Base-by-base conservation (phyloP, 1,140 invertebrate genomes). In the Drosophila ficusphila region DNA sequence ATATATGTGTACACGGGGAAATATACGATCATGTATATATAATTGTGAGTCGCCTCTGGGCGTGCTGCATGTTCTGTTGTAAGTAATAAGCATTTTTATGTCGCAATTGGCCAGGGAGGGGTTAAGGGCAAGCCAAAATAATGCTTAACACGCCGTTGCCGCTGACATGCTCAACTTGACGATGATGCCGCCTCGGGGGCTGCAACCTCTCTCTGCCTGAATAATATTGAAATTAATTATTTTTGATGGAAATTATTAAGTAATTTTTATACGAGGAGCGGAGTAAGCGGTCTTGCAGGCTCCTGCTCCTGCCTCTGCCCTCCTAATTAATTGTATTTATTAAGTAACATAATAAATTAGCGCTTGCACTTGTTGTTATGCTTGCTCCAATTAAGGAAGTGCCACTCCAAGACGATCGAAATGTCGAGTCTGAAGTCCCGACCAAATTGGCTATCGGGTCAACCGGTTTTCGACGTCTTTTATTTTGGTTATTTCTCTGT, bases 171-270 rank as follows among this genome's bases (percentile, higher is more conserved):
- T 57, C 38, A 21, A 46, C 58, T 56, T 54, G 76, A 79, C 54
- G 77, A 68, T 51, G 53, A 38, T 18, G 69, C 56, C 54, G 61
- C 67, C 60, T 31, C 19, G 36, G 36, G 18, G 68, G 62, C 58
- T 25, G 58, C 25, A 27, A 33, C 16, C 38, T 33, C 34, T 57
- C 47, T 71, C 51, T 71, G 42, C 25, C 62, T 78, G 79, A 85
- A 89, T 78, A 74, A 89, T 89, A 89, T 89, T 81, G 83, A 89
- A 70, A 85, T 81, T 89, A 89, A 89, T 89, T 75, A 89, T 58
- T 89, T 89, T 73, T 81, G 85, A 81, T 89, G 76, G 76, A 75
- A 89, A 89, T 89, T 89, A 89, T 89, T 85, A 89, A 89, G 85
- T 89, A 89, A 89, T 89, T 89, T 85, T 72, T 65, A 71, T 77